Conservation (phyloP, 2,888 invertebrate species). For the Amiota mariae region DNA sequence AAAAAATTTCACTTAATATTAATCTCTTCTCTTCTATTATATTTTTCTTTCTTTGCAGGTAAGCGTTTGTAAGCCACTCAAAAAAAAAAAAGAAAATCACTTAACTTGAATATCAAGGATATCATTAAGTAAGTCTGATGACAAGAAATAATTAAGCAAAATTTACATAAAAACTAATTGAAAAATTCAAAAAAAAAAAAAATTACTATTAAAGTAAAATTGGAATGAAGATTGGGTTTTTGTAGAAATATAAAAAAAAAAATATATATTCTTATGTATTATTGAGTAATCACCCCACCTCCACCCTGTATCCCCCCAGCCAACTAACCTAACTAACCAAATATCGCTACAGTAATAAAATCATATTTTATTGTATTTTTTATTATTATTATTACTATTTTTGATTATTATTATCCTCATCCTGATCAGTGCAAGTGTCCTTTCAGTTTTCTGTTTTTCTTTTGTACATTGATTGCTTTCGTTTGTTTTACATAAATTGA, state of each 20-base stretch:
- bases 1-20: background rate
- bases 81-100: slow-evolving; percentile 12
- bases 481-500: background rate
- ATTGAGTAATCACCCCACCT: background rate
- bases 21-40: slow-evolving; percentile 2
- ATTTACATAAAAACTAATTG: background rate
- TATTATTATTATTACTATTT: no score
- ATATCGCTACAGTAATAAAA: no score
- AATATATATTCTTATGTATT: background rate
- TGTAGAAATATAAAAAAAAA: background rate
- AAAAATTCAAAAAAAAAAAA: background rate
- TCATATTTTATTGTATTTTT: no score
- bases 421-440: slow-evolving; percentile 2
- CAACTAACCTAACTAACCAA: no score
- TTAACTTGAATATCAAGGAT: slow-evolving; percentile 8
- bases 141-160: background rate
- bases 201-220: background rate
- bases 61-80: slow-evolving; percentile 40
- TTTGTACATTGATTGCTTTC: background rate
- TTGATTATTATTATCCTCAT: no score
- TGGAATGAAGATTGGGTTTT: background rate
- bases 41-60: slow-evolving; percentile 36
- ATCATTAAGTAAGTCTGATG: slow-evolving; percentile 12
- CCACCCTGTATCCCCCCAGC: no score
- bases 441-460: slow-evolving; percentile 18